Evolutionary conservation across 2,113 vertebrate genomes (phyloP).

Genomic region (Pangasianodon gigas): DNA sequence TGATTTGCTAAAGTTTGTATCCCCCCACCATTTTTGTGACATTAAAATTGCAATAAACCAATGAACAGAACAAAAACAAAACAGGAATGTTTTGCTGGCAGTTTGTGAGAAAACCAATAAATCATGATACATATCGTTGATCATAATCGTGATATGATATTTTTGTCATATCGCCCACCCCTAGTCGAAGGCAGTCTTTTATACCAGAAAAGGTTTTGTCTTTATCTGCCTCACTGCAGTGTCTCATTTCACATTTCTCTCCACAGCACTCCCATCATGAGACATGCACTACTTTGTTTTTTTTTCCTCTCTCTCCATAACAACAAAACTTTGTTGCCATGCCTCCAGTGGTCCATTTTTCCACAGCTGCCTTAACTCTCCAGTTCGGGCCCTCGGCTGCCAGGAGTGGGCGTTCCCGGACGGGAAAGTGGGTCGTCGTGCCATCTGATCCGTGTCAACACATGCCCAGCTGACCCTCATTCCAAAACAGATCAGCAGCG

Average conservation of each 20-base stretch:
- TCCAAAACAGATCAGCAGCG: slow-evolving; percentile 69
- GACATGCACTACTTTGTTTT: slow-evolving; percentile 6
- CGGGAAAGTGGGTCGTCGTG: slow-evolving; percentile 68
- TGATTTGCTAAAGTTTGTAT: not conserved
- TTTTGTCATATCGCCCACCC: not conserved
- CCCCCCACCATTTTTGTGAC: not conserved
- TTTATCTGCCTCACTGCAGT: not conserved
- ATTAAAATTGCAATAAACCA: not conserved
- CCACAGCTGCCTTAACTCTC: slow-evolving; percentile 32
- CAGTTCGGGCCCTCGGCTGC: slow-evolving; percentile 53
- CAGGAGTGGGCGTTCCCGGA: slow-evolving; percentile 60
- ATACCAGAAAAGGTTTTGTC: not conserved
- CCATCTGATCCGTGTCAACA: slow-evolving; percentile 78
- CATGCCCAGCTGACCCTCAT: slow-evolving; percentile 67
- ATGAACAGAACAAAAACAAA: not conserved
- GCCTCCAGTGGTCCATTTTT: slow-evolving; percentile 51
- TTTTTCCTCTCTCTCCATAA: not conserved
- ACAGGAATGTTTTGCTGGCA: not conserved
- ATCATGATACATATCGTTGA: not conserved
- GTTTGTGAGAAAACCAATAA: not conserved
- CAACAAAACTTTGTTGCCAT: slow-evolving; percentile 47
- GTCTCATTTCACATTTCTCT: slow-evolving; percentile 9
- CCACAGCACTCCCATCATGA: not conserved
- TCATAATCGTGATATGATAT: not conserved
- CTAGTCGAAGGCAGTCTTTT: not conserved